Evolutionary conservation across 2,797 vertebrate species (phyloP).

Genomic region (Macroramphosus scolopax): DNA sequence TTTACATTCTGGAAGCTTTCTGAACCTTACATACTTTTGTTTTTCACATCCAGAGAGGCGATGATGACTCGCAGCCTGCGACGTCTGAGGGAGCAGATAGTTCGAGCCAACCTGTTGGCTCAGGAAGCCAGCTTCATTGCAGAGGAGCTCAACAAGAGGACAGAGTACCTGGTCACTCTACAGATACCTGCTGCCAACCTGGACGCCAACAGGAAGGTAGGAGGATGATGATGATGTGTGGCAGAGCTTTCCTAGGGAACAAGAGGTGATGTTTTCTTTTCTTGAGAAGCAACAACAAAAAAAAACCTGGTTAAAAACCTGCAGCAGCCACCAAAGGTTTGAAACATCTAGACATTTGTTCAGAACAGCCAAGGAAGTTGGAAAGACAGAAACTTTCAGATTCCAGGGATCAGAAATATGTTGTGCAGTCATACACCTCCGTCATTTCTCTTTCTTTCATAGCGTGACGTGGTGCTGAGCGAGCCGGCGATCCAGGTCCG

Average conservation of each 20-base stretch:
- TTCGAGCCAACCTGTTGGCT: slow-evolving; percentile 89
- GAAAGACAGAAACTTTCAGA: not conserved
- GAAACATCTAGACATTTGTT: too few relatives aligned
- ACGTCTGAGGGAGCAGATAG: slow-evolving; percentile 90
- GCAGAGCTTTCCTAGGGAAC: too few relatives aligned
- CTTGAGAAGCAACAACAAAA: too few relatives aligned
- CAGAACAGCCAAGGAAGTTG: not conserved
- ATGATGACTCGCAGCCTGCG: slow-evolving; percentile 89
- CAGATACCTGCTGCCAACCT: slow-evolving; percentile 96
- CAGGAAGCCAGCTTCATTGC: slow-evolving; percentile 91
- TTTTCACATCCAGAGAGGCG: slow-evolving; percentile 80
- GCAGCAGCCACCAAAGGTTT: too few relatives aligned
- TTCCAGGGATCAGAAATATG: too few relatives aligned
- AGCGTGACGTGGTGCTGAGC: slow-evolving; percentile 90
- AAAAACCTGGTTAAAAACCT: too few relatives aligned
- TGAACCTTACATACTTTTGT: not conserved
- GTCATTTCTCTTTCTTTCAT: not conserved
- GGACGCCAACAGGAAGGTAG: slow-evolving; percentile 95
- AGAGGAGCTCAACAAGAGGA: slow-evolving; percentile 92
- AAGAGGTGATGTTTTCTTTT: too few relatives aligned
- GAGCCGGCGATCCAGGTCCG: slow-evolving; percentile 95
- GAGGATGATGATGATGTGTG: too few relatives aligned
- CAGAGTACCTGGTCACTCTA: slow-evolving; percentile 93
- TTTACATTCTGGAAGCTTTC: not conserved
- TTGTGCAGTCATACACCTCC: too few relatives aligned